Evolutionary conservation across 2,888 invertebrate genomes (phyloP), one percentile per base, ranked within the genome.

Genomic region (Bursaphelenchus okinawaensis): DNA sequence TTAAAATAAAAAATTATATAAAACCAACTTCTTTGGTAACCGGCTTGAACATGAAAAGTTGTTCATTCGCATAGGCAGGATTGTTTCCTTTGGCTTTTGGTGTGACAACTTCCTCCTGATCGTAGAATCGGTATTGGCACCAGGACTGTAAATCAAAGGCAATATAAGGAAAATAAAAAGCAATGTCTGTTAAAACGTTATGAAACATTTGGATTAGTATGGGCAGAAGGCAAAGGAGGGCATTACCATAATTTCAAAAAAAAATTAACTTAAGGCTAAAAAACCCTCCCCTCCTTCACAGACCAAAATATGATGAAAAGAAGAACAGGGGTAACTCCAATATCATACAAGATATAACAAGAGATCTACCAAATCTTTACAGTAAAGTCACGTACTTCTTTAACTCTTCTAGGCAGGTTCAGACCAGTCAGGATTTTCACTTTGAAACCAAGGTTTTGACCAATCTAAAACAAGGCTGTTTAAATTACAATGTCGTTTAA

Each of bases 371-470:
- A 20, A 1, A 26, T 52, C 7, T 4, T 62, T 22, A 52, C 22
- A 19, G 23, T 29, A 8, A 22, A n/a, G 62, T 16, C n/a, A 62
- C 60, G 59, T 75, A 84, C 83, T 78, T 86, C 86, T n/a, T 84
- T 85, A 68, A 84, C 86, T 69, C 83, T 81, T 40, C 83, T 80
- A 1, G 87, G 87, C 22, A 87, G 76, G 4, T 86, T 86, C 55
- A 85, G 74, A 29, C 85, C 86, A 51, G 83, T 83, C n/a, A 82
- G 65, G 40, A 87, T 81, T 74, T 85, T 86, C 40, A 87, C 80
- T 69, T 84, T 82, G 77, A 87, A 87, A 74, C 84, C 82, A 16
- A 86, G 69, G 62, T 84, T 83, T 73, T 84, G 84, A 6, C 86
- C 86, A 1, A 85, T 63, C 78, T 76, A 50, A 65, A 68, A 62